Evolutionary conservation across 2,888 invertebrate genomes (phyloP).

Genomic region (Oscheius sp.): DNA sequence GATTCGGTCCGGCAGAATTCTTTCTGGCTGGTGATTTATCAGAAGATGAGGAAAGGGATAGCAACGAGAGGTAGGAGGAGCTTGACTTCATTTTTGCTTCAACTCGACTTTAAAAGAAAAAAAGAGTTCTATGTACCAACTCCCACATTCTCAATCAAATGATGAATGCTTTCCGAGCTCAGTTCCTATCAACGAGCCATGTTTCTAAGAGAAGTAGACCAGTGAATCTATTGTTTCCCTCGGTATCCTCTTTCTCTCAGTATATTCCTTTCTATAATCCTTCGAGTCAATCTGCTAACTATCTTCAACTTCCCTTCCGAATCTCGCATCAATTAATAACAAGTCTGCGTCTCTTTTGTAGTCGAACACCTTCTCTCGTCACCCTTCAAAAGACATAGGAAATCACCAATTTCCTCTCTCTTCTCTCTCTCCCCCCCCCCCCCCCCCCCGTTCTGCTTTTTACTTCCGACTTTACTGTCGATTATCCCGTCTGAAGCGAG

Average conservation of each 20-base stretch:
- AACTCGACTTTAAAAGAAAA: background rate
- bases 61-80: constrained; percentile 1
- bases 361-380: background rate
- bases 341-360: background rate
- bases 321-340: background rate
- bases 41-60: background rate
- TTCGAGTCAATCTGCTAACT: background rate
- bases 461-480: no score
- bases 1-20: constrained; percentile 4
- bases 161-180: no score
- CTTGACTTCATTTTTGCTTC: background rate
- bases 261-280: background rate
- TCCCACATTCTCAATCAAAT: no score
- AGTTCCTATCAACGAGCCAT: no score
- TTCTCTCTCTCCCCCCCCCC: background rate
- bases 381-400: background rate
- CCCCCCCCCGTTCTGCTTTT: no score
- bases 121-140: no score
- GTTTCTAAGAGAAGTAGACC: no score
- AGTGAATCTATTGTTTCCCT: no score
- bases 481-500: no score
- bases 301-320: background rate
- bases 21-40: background rate
- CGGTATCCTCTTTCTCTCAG: background rate
- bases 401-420: constrained; percentile 1